Conservation (phyloP, 2,797 vertebrate genomes). For the Melanotaenia parkinsoni region DNA sequence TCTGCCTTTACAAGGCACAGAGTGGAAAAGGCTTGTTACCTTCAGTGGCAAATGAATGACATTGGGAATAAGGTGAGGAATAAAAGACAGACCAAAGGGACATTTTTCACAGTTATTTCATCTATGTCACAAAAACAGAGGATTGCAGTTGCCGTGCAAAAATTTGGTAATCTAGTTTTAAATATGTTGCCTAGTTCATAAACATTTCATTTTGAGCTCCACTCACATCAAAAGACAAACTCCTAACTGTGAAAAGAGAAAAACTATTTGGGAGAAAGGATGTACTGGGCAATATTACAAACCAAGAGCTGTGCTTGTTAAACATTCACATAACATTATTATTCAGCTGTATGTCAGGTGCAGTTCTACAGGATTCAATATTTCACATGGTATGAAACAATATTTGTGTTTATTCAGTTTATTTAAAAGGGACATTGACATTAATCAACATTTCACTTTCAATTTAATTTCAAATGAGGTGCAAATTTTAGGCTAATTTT, state of each 20-base stretch:
- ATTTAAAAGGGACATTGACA: too few species aligned
- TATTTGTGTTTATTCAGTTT: background rate
- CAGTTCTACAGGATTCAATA: background rate
- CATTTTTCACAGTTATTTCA: slow-evolving; percentile 75
- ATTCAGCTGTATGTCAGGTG: background rate
- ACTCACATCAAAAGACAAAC: slow-evolving; percentile 23
- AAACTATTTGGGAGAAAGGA: slow-evolving; percentile 9
- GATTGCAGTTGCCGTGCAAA: slow-evolving; percentile 56
- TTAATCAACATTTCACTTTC: too few species aligned
- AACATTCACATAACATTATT: background rate
- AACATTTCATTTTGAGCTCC: slow-evolving; percentile 2
- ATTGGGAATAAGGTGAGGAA: slow-evolving; percentile 84
- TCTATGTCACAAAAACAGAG: slow-evolving; percentile 51
- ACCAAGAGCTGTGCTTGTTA: slow-evolving; percentile 3
- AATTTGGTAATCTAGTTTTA: slow-evolving; percentile 47
- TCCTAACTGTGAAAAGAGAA: slow-evolving; percentile 12
- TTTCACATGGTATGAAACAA: background rate
- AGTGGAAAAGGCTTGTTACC: slow-evolving; percentile 86
- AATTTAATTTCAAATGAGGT: background rate
- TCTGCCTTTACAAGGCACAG: slow-evolving; percentile 83
- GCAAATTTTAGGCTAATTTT: background rate
- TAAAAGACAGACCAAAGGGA: slow-evolving; percentile 79
- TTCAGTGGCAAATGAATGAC: slow-evolving; percentile 88
- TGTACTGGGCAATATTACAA: background rate
- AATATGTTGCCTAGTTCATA: slow-evolving; percentile 1